These are phyloP conservation scores for Heterocephalus glaber DNA, from an alignment of 2,113 vertebrate species.

Conservation along the genomic window DNA sequence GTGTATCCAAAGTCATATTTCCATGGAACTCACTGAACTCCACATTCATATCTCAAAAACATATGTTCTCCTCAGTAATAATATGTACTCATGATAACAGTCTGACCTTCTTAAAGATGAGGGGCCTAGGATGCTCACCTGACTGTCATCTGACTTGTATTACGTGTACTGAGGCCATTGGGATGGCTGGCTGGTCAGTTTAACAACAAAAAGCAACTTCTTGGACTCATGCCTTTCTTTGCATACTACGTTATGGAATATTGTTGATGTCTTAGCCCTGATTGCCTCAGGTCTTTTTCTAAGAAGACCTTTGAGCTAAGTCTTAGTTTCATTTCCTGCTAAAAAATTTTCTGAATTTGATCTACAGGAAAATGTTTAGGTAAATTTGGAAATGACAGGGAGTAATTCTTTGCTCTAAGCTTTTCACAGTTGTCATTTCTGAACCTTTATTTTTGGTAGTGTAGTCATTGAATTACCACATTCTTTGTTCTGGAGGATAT, in stretches of 20 bases:
- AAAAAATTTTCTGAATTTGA: neutral
- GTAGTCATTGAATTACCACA: neutral
- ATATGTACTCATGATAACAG: neutral
- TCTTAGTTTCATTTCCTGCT: neutral
- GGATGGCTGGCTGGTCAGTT: neutral
- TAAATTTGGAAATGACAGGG: neutral
- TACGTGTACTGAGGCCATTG: neutral
- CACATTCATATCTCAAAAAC: neutral
- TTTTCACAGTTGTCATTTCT: neutral
- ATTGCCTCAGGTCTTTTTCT: neutral
- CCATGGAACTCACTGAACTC: neutral
- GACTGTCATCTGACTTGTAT: neutral
- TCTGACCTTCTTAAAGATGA: neutral
- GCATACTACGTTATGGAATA: neutral
- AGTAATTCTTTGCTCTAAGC: neutral
- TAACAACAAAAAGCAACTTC: neutral
- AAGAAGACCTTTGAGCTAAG: neutral
- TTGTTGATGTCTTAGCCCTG: neutral
- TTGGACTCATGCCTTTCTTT: neutral
- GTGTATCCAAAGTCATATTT: neutral
- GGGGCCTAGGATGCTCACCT: neutral
- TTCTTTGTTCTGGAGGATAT: neutral
- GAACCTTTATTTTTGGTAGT: neutral
- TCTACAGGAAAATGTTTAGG: neutral
- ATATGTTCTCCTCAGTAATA: neutral